A percentile compares a stretch with the other conserved stretches of the same genome.
These are phyloP conservation scores for Urocynchramus pylzowi DNA, from an alignment of 2,113 vertebrate species.

Conservation along the genomic window DNA sequence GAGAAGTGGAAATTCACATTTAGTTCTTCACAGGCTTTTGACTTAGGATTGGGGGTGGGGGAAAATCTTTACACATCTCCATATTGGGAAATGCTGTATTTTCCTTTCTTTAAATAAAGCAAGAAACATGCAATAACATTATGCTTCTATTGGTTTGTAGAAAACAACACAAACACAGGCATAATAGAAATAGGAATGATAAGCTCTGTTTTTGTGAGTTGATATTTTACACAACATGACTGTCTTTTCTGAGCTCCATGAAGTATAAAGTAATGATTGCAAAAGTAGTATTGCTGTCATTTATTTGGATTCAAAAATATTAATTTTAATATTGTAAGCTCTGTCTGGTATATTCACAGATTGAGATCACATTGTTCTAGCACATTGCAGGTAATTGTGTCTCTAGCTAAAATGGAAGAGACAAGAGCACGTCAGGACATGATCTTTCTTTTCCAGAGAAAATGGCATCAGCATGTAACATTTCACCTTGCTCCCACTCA, in stretches of 20 bases:
- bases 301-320: neutral
- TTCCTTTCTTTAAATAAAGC: neutral
- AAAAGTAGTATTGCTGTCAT: neutral
- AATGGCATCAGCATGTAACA: neutral
- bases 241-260: neutral
- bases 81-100: fast-evolving
- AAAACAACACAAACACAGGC: fast-evolving
- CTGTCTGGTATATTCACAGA: neutral
- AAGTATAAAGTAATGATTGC: neutral
- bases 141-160: fast-evolving
- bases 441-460: neutral
- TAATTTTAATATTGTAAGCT: neutral
- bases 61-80: neutral
- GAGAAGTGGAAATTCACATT: neutral
- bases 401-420: neutral
- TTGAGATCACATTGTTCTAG: neutral
- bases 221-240: neutral
- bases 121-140: neutral
- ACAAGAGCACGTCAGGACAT: neutral
- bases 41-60: neutral
- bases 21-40: neutral
- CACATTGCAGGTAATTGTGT: neutral
- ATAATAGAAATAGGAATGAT: neutral
- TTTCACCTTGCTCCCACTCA: neutral
- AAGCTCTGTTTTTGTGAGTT: neutral